Evolutionary conservation across 2,113 vertebrate genomes (phyloP), one percentile per base, ranked within the genome.

Genomic region (Lontra canadensis): DNA sequence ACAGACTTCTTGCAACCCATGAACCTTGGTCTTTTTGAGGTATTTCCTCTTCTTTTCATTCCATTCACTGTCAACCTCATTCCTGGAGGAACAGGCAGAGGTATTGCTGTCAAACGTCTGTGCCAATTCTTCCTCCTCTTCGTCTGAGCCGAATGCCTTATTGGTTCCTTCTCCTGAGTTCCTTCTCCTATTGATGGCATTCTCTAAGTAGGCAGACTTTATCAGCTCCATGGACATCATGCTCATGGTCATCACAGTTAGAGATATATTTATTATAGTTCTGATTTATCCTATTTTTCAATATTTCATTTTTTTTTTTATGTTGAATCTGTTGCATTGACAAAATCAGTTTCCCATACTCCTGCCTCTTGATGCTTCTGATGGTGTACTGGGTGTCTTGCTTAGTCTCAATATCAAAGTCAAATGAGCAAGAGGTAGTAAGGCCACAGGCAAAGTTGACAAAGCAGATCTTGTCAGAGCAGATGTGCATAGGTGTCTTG

Each of bases 391-490:
- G 99, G 1, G 99, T 99, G 47, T 99, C 99, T 97, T 99, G 99
- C 97, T 99, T 99, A 88, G 99, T 99, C 98, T 99, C 99, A 0
- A 99, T 99, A 99, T 99, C 99, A 0, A 99, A 99, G 98, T 99
- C 99, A 0, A 99, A 99, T 97, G 99, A 99, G 31, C 99, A 99
- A 0, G 99, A 99, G 1, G 99, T 99, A 1, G 99, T 99, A 97
- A 99, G 99, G 39, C 99, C 99, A 0, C 99, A 98, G 90, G 99
- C 99, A 0, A 99, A 99, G 98, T 99, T 99, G 69, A 99, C 99
- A 0, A 99, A 99, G 92, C 99, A 99, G 98, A 99, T 99, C 98
- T 99, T 99, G 2, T 99, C 99, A 0, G 99, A 99, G 89, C 99
- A 99, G 92, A 99, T 99, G 97, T 99, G 99, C 55, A 99, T 99